These are phyloP conservation scores for Macrostomum lignano DNA, from an alignment of 1,140 invertebrate species.

Conservation along the genomic window DNA sequence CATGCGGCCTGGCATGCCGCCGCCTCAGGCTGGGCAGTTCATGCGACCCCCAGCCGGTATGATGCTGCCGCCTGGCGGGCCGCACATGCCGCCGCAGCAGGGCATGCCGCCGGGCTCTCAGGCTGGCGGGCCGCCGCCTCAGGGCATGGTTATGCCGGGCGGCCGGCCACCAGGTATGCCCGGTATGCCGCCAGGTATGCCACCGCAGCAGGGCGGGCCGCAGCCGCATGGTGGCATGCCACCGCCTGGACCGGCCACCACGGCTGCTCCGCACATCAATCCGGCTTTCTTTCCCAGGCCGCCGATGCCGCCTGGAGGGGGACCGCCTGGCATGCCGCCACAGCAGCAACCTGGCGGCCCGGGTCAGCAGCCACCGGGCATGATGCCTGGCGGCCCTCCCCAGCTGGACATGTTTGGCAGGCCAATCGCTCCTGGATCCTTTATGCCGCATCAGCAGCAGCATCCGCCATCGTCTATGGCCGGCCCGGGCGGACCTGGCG, in stretches of 20 bases:
- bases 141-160: conserved; percentile 9
- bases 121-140: too few species aligned
- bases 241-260: conserved; percentile 32
- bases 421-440: too few species aligned
- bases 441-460: not conserved
- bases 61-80: conserved; percentile 7
- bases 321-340: too few species aligned
- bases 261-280: conserved; percentile 70
- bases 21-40: conserved; percentile 15
- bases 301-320: too few species aligned
- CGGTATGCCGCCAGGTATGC: conserved; percentile 7
- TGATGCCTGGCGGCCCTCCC: conserved; percentile 5
- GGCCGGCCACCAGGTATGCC: conserved; percentile 5
- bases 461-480: not conserved
- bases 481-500: too few species aligned
- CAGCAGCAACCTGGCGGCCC: too few species aligned
- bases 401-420: conserved; percentile 4
- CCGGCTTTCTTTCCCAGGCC: conserved; percentile 76
- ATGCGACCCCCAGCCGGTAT: conserved; percentile 32
- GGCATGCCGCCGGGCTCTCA: too few species aligned
- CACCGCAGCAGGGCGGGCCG: conserved; percentile 8
- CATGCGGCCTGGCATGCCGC: conserved; percentile 21
- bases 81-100: too few species aligned
- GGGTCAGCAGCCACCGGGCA: conserved; percentile 6
- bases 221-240: conserved; percentile 4